phyloP scores from a whole-genome alignment of 2,888 invertebrate species.

The Toxonevra muliebris region DNA sequence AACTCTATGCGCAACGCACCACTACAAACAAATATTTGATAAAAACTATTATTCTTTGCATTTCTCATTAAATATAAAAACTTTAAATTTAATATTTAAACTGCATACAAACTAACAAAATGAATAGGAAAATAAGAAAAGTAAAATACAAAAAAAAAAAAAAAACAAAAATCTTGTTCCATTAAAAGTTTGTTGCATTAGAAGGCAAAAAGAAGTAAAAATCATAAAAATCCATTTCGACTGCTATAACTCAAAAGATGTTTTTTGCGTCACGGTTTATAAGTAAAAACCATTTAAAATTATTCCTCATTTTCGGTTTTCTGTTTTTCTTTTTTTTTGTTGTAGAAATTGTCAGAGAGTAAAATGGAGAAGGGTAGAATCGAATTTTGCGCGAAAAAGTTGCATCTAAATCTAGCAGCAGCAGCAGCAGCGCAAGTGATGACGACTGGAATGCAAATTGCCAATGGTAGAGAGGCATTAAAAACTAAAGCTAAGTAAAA shows the following conservation, averaged over 20 bases:
- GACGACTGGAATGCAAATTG: conserved; percentile 8
- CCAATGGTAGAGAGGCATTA: neutral
- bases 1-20: too few relatives aligned
- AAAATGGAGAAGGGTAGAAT: too few relatives aligned
- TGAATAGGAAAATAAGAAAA: neutral
- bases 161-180: neutral
- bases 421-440: neutral
- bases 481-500: neutral
- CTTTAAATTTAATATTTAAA: too few relatives aligned
- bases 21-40: too few relatives aligned
- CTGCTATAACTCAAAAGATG: conserved; percentile 8
- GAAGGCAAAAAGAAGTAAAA: neutral
- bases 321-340: too few relatives aligned
- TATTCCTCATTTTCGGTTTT: neutral
- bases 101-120: too few relatives aligned
- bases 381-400: neutral
- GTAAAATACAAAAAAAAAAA: neutral
- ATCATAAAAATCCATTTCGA: conserved; percentile 18
- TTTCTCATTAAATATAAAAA: too few relatives aligned
- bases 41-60: too few relatives aligned
- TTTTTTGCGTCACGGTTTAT: conserved; percentile 17
- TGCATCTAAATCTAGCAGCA: conserved; percentile 7
- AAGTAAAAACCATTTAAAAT: conserved; percentile 22
- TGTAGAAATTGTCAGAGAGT: too few relatives aligned
- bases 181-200: conserved; percentile 1